Percentiles rank a stretch among this genome's conserved stretches.
Evolutionary conservation across 2,888 invertebrate genomes (phyloP).

Genomic region (Silvanus unidentatus): DNA sequence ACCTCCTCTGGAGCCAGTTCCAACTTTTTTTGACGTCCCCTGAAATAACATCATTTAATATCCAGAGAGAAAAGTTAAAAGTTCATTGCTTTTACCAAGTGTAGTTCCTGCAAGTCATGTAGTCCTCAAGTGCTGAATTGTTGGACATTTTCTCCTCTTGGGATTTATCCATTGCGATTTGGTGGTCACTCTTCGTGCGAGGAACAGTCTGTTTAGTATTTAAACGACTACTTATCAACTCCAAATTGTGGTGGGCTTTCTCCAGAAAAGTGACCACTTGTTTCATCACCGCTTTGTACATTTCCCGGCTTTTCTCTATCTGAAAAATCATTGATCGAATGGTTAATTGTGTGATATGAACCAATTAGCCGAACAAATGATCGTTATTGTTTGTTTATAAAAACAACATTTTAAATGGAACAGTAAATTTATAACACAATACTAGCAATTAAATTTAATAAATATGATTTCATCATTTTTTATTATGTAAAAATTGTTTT

Average conservation of each 20-base stretch:
- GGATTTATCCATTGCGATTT: conserved; percentile 36
- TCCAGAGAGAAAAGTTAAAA: neutral
- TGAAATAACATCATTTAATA: conserved; percentile 19
- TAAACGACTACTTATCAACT: conserved; percentile 45
- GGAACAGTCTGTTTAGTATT: conserved; percentile 42
- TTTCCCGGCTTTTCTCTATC: conserved; percentile 65
- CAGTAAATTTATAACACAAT: too few species aligned
- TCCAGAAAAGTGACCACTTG: conserved; percentile 65
- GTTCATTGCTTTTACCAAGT: conserved; percentile 52
- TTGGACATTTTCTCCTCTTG: conserved; percentile 8
- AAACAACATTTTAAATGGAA: too few species aligned
- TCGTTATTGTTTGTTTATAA: too few species aligned
- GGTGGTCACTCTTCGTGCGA: conserved; percentile 51
- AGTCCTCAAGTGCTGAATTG: conserved; percentile 30
- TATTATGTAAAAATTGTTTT: too few species aligned
- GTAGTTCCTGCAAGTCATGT: conserved; percentile 51
- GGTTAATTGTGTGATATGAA: too few species aligned
- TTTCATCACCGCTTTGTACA: conserved; percentile 67
- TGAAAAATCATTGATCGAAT: conserved; percentile 32
- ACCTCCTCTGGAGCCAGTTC: conserved; percentile 47
- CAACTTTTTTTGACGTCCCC: conserved; percentile 42
- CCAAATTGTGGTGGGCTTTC: conserved; percentile 61
- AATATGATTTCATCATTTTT: neutral
- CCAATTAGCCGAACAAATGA: too few species aligned
- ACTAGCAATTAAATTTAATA: neutral